phyloP scores from a whole-genome alignment of 2,888 invertebrate genomes.

The Caenorhabditis auriculariae region DNA sequence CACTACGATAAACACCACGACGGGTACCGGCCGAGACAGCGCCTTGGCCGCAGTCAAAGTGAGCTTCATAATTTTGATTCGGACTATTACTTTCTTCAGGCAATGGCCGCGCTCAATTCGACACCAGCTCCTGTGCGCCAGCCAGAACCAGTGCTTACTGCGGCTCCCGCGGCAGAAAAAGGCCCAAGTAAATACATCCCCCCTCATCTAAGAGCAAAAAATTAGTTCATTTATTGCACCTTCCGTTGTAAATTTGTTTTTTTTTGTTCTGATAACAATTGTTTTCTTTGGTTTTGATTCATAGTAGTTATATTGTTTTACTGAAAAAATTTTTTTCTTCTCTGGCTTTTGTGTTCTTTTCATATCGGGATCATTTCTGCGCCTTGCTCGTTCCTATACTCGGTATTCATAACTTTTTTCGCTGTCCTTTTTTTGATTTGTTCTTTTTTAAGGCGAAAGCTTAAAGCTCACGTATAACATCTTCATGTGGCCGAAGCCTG shows the following conservation, averaged over 20 bases:
- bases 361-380: no score
- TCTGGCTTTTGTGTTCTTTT: conserved; percentile 5
- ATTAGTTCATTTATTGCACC: no score
- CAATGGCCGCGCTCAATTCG: background rate
- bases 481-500: no score
- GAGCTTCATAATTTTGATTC: background rate
- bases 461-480: no score
- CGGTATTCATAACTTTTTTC: no score
- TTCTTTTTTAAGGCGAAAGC: no score
- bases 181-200: conserved; percentile 41
- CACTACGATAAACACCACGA: background rate
- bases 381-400: no score
- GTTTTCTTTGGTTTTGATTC: conserved; percentile 5
- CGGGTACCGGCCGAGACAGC: conserved; percentile 25
- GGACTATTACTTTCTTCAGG: background rate
- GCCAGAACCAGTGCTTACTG: conserved; percentile 9
- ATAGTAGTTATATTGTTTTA: conserved; percentile 4
- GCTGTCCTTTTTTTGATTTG: no score
- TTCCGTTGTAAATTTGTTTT: conserved; percentile 2
- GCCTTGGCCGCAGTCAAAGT: conserved; percentile 38
- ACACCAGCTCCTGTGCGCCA: conserved; percentile 8
- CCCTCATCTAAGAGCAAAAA: conserved; percentile 40
- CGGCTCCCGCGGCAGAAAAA: conserved; percentile 13
- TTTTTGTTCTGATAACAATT: no score
- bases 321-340: conserved; percentile 4